Evolutionary conservation across 2,888 invertebrate genomes (phyloP).

Genomic region (Athalia circularis): DNA sequence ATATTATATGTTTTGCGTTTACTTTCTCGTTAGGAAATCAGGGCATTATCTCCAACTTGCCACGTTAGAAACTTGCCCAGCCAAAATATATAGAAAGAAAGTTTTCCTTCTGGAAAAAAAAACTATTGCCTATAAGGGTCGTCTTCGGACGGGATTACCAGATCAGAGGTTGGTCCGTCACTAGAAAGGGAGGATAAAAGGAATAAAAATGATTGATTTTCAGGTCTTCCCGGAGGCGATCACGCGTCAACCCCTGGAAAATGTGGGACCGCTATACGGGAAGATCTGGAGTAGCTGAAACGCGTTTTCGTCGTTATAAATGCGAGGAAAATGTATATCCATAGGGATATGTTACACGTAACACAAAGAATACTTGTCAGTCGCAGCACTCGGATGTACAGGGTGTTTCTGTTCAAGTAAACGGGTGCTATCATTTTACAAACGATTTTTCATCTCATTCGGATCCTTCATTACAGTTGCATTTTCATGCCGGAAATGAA

Average conservation of each 20-base stretch:
- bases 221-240: constrained; percentile 8
- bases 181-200: constrained; percentile 11
- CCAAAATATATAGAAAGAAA: not conserved
- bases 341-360: constrained; percentile 8
- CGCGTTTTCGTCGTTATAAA: constrained; percentile 1
- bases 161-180: constrained; percentile 13
- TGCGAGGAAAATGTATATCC: constrained; percentile 17
- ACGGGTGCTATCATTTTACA: too few relatives aligned
- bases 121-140: not conserved
- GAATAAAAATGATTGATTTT: constrained; percentile 41
- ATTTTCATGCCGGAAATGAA: too few relatives aligned
- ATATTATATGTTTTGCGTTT: too few relatives aligned
- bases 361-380: not conserved
- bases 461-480: too few relatives aligned
- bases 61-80: not conserved
- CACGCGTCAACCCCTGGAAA: not conserved
- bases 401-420: too few relatives aligned
- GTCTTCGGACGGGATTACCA: constrained; percentile 22
- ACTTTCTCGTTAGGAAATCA: not conserved
- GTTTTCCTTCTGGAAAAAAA: constrained; percentile 3
- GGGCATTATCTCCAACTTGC: not conserved
- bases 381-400: too few relatives aligned
- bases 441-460: too few relatives aligned
- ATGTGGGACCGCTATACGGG: too few relatives aligned
- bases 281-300: too few relatives aligned